These are phyloP conservation scores for Melolontha melolontha DNA, from an alignment of 2,888 invertebrate species.

Conservation along the genomic window DNA sequence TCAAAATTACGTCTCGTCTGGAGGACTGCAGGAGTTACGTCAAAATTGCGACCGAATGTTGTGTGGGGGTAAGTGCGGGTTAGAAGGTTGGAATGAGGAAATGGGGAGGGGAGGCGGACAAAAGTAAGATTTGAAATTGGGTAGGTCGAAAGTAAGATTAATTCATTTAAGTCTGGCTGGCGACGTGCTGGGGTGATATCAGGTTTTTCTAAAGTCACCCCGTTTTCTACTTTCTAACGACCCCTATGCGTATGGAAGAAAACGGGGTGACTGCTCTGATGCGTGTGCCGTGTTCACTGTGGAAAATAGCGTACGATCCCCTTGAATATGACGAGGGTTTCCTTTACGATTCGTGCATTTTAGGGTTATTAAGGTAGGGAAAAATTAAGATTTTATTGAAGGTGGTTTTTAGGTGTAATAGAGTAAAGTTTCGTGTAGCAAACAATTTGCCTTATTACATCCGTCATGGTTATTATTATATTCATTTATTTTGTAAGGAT, in stretches of 20 bases:
- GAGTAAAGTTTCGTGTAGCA: slow-evolving; percentile 2
- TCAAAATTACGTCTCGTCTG: slow-evolving; percentile 12
- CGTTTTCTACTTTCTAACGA: not conserved
- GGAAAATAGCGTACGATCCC: slow-evolving; percentile 23
- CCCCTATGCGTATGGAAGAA: slow-evolving; percentile 8
- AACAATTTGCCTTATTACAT: too few relatives aligned
- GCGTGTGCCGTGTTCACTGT: slow-evolving; percentile 9
- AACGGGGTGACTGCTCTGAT: slow-evolving; percentile 22
- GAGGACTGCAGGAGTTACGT: slow-evolving; percentile 1
- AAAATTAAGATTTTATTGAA: slow-evolving; percentile 43
- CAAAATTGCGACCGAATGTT: too few relatives aligned
- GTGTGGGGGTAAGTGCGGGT: not conserved
- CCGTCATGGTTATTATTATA: too few relatives aligned
- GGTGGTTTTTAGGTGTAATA: slow-evolving; percentile 25
- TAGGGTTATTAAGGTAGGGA: slow-evolving; percentile 30
- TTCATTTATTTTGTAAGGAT: too few relatives aligned
- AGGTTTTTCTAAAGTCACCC: slow-evolving; percentile 30
- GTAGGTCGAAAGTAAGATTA: slow-evolving; percentile 53
- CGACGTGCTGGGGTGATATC: slow-evolving; percentile 14
- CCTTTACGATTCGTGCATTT: slow-evolving; percentile 5
- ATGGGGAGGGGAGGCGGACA: too few relatives aligned
- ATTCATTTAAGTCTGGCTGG: slow-evolving; percentile 53
- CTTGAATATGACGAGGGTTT: slow-evolving; percentile 32
- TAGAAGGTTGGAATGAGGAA: not conserved
- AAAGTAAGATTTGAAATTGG: slow-evolving; percentile 40